Base-by-base conservation (phyloP, 1,140 invertebrate species). In the Aphelinus certus region DNA sequence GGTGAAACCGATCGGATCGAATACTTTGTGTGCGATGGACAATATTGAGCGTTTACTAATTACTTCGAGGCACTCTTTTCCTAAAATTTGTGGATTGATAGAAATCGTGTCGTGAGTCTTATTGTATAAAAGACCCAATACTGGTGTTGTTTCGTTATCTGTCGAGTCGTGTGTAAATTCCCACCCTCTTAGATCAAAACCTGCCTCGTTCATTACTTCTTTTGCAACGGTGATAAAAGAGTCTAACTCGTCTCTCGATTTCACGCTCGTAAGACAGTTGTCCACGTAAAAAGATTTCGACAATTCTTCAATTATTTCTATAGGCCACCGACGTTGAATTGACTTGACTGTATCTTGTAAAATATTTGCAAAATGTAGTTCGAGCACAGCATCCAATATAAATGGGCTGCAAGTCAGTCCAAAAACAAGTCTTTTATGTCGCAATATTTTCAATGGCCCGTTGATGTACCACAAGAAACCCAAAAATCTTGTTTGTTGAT, bases 1-100 rank as follows among this genome's bases (percentile, higher is more conserved):
- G 7, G 81, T 69, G 57, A 84, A 78, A 42, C 83, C 82, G 1
- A 86, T 79, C 2, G 80, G 82, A 77, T 85, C 83, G 67, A 81
- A 86, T 7, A 85, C 71, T 67, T 71, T 76, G 58, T 83, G 76
- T 3, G 80, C 69, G 10, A 77, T 74, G 7, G 78, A 80, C 55
- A 81, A 63, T 66, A 82, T 77, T 7, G 47, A 45, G 49, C 80
- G 70, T 65, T 77, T 82, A 6, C 65, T 78, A 49, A 76, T 43
- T 10, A 10, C 45, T 57, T 76, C 73, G 53, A 4, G 46, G 2
- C 69, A 45, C 9, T 79, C 56, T 5, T 79, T n/a, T n/a, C n/a
- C n/a, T n/a, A 73, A 53, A 69, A 74, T 49, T 1, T 64, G 1
- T 0, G 69, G 73, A 70, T 73, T 77, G 43, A 75, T 75, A 3